These are phyloP conservation scores for Rapana venosa DNA, from an alignment of 2,888 invertebrate genomes.

Conservation along the genomic window DNA sequence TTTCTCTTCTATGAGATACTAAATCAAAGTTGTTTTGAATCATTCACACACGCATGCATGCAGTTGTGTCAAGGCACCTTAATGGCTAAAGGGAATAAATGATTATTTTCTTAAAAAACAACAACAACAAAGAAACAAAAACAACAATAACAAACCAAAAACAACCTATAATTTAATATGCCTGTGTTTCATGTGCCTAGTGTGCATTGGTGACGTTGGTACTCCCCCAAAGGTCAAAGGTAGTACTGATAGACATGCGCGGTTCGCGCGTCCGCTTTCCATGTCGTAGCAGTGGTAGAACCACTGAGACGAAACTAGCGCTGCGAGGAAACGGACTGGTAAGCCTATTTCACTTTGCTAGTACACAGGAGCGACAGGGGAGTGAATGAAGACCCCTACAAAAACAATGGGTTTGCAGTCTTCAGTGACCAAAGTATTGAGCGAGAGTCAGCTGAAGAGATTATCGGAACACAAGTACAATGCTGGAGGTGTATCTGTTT, in stretches of 20 bases:
- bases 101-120: too few species aligned
- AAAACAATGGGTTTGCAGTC: conserved; percentile 18
- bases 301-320: not conserved
- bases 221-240: conserved; percentile 23
- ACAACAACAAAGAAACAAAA: too few species aligned
- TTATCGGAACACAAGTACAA: conserved; percentile 98
- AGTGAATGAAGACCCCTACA: not conserved
- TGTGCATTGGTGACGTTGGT: not conserved
- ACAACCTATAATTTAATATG: not conserved
- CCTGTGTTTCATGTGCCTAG: not conserved
- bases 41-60: too few species aligned
- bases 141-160: too few species aligned
- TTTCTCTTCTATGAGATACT: too few species aligned
- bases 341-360: not conserved
- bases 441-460: conserved; percentile 88
- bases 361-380: not conserved
- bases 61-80: too few species aligned
- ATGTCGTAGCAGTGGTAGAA: conserved; percentile 17
- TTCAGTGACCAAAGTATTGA: conserved; percentile 59
- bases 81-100: too few species aligned
- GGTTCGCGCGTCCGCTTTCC: conserved; percentile 18
- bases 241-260: not conserved
- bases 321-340: not conserved
- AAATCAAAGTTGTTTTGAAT: too few species aligned
- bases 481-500: conserved; percentile 89